Percentiles rank a stretch among this genome's conserved stretches.
Evolutionary conservation across 2,113 vertebrate species (phyloP).

Genomic region (Solenodon paradoxus): DNA sequence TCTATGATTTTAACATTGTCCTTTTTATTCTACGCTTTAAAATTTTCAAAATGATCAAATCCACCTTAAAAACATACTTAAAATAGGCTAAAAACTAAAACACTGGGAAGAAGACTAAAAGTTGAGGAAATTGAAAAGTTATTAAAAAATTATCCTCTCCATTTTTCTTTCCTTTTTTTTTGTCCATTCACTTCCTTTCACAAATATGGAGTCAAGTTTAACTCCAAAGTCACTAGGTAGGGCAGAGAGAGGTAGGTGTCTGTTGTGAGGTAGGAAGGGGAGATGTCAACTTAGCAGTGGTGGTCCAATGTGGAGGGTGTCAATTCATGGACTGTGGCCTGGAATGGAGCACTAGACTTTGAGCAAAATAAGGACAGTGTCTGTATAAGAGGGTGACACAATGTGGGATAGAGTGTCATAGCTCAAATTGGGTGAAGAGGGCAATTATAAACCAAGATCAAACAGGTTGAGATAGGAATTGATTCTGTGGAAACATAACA

Average conservation of each 20-base stretch:
- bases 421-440: neutral
- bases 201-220: neutral
- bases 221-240: neutral
- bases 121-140: neutral
- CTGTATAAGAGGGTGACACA: neutral
- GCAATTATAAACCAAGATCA: neutral
- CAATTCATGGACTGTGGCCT: neutral
- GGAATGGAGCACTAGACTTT: neutral
- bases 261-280: neutral
- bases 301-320: neutral
- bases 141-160: neutral
- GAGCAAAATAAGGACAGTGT: neutral
- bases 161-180: neutral
- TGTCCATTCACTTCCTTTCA: neutral
- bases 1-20: neutral
- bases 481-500: neutral
- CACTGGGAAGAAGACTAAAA: neutral
- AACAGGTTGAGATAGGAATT: neutral
- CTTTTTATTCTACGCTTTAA: neutral
- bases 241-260: neutral
- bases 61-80: neutral
- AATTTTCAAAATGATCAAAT: neutral
- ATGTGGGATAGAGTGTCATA: neutral
- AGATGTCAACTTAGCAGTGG: neutral
- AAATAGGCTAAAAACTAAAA: neutral